Evolutionary conservation across 2,113 vertebrate species (phyloP).

Genomic region (Willisornis vidua): DNA sequence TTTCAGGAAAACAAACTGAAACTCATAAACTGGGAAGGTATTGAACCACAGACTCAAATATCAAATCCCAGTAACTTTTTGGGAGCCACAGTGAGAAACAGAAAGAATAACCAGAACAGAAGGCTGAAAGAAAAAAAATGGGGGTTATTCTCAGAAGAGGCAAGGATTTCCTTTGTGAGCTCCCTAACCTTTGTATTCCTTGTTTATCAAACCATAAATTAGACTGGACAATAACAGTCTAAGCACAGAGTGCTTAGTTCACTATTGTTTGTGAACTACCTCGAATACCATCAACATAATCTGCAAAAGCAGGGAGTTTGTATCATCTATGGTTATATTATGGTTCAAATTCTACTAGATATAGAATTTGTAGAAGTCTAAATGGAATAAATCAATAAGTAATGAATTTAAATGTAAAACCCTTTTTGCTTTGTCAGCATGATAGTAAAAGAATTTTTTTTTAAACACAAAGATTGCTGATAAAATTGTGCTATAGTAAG

Average conservation of each 20-base stretch:
- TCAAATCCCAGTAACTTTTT: neutral
- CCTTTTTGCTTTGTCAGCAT: neutral
- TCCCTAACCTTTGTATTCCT: neutral
- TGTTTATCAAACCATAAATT: neutral
- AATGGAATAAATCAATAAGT: neutral
- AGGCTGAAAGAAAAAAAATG: neutral
- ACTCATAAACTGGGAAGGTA: neutral
- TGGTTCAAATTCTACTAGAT: neutral
- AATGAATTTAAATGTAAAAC: neutral
- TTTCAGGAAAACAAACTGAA: neutral
- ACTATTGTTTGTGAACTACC: neutral
- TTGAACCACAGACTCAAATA: neutral
- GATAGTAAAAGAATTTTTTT: neutral
- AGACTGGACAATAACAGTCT: neutral
- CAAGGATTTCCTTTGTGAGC: neutral
- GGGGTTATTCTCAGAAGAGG: neutral
- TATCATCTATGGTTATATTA: neutral
- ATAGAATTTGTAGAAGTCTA: neutral
- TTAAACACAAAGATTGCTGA: neutral
- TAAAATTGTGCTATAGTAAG: neutral
- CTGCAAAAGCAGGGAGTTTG: neutral
- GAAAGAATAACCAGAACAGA: neutral
- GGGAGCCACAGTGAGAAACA: neutral
- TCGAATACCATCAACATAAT: neutral
- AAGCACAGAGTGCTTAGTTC: neutral